phyloP scores from a whole-genome alignment of 2,888 invertebrate species.

The Cordilura impudica region DNA sequence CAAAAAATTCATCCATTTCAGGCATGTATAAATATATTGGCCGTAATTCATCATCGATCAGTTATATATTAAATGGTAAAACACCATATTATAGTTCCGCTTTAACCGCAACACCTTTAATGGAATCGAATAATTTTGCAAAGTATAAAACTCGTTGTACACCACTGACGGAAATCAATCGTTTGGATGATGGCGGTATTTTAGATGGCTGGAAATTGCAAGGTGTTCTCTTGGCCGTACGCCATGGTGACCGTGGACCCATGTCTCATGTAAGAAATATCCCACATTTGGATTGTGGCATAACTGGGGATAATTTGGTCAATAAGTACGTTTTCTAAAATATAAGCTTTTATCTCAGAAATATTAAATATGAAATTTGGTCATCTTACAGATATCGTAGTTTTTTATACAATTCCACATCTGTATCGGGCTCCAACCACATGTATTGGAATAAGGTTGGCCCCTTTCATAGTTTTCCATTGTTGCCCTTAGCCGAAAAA shows the following conservation, averaged over 20 bases:
- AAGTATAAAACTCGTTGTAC: constrained; percentile 84
- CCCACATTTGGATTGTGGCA: constrained; percentile 87
- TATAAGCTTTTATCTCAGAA: not conserved
- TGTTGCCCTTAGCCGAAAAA: constrained; percentile 83
- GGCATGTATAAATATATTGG: constrained; percentile 90
- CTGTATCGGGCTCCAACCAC: constrained; percentile 78
- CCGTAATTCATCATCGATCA: constrained; percentile 76
- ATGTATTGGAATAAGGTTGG: constrained; percentile 87
- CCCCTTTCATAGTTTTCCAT: constrained; percentile 90
- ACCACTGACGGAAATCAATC: constrained; percentile 83
- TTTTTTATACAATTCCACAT: constrained; percentile 74
- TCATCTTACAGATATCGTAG: constrained; percentile 72
- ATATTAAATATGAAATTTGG: not conserved
- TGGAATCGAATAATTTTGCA: constrained; percentile 64
- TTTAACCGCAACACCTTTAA: constrained; percentile 47
- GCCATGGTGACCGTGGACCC: constrained; percentile 94
- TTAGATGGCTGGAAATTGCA: constrained; percentile 77
- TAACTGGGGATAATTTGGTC: constrained; percentile 75
- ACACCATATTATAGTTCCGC: constrained; percentile 55
- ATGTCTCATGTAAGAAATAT: constrained; percentile 89
- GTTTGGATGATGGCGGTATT: constrained; percentile 84
- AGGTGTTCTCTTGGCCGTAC: constrained; percentile 84
- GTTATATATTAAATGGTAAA: constrained; percentile 70
- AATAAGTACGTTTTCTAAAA: constrained; percentile 70
- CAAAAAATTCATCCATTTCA: constrained; percentile 68